phyloP scores from a whole-genome alignment of 2,113 vertebrate species.

The Elachura formosa region DNA sequence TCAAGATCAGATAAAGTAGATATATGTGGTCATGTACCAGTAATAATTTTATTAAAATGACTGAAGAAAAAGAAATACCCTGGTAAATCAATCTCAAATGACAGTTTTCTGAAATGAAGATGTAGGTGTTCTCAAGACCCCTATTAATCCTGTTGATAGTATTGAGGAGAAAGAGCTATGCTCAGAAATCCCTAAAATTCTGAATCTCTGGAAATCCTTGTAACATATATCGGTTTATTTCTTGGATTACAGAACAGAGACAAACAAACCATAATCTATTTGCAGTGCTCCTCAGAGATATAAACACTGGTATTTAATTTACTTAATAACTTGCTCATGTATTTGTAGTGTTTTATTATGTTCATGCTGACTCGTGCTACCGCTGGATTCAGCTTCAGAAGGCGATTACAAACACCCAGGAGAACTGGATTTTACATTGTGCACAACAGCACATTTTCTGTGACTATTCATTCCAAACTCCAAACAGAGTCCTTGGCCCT shows the following conservation, averaged over 20 bases:
- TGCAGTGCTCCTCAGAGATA: not conserved
- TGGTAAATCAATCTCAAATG: not conserved
- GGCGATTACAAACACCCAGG: not conserved
- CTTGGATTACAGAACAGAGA: not conserved
- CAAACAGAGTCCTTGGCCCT: not conserved
- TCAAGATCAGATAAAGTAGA: not conserved
- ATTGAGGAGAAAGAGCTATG: not conserved
- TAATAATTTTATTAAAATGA: not conserved
- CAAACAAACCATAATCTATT: not conserved
- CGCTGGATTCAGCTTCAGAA: not conserved
- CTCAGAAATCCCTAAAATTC: not conserved
- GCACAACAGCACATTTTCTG: not conserved
- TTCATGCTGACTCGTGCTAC: not conserved
- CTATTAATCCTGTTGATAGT: not conserved
- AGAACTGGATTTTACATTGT: not conserved
- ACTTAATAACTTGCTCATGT: not conserved
- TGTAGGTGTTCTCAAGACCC: not conserved
- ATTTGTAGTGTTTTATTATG: constrained; percentile 4
- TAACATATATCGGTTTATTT: not conserved
- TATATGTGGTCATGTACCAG: not conserved
- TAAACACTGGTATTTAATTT: constrained; percentile 5
- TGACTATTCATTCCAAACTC: not conserved
- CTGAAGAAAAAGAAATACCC: not conserved
- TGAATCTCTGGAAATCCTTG: not conserved
- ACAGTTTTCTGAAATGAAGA: not conserved